Conservation (phyloP, 2,797 vertebrate genomes). For the Emydoidea blandingii region DNA sequence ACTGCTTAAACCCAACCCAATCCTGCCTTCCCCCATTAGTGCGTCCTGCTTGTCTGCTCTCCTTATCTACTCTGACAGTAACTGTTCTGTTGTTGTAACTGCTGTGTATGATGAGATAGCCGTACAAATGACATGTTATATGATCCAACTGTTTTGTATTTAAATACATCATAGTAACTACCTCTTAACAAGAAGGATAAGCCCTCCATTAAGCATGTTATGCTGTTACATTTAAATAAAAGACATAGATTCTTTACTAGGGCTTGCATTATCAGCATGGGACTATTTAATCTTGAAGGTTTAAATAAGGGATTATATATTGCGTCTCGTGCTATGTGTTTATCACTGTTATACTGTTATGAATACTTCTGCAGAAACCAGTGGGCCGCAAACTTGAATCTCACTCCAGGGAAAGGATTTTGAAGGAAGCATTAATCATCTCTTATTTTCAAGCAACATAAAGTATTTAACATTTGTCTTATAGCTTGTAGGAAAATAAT, state of each 20-base stretch:
- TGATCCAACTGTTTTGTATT: accelerated
- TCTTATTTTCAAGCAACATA: background rate
- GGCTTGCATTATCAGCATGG: background rate
- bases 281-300: background rate
- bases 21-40: background rate
- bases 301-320: conserved; percentile 9
- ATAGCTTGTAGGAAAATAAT: background rate
- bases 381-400: background rate
- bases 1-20: background rate
- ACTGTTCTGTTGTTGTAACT: accelerated
- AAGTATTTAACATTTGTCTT: accelerated
- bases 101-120: accelerated
- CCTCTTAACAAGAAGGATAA: background rate
- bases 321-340: background rate
- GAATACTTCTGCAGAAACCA: background rate
- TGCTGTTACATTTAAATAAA: background rate
- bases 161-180: background rate
- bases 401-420: background rate
- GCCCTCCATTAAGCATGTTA: background rate
- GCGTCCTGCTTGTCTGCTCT: background rate
- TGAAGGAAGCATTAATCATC: background rate
- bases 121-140: accelerated
- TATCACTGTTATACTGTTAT: background rate
- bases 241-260: background rate
- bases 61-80: background rate